These are phyloP conservation scores for Andrena haemorrhoa DNA, from an alignment of 2,888 invertebrate species.

Conservation along the genomic window DNA sequence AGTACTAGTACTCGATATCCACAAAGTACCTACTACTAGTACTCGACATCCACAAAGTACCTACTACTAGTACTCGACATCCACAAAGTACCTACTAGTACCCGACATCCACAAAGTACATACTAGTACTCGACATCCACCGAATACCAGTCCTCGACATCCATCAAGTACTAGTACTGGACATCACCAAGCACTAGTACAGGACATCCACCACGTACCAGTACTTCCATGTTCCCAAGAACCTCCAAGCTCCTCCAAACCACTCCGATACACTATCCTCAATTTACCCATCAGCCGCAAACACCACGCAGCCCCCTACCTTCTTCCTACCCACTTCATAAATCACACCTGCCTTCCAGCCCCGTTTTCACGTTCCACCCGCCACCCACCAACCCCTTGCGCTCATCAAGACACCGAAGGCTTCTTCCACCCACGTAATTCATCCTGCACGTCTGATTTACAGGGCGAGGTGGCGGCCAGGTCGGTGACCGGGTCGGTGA, in stretches of 20 bases:
- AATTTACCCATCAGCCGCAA: neutral
- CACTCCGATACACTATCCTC: neutral
- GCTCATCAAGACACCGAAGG: constrained; percentile 1
- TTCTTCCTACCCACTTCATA: neutral
- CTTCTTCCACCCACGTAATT: neutral
- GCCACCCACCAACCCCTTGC: neutral
- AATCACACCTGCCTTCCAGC: neutral
- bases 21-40: too few relatives aligned
- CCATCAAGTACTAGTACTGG: too few relatives aligned
- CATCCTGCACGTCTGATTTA: constrained; percentile 31
- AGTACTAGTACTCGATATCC: too few relatives aligned
- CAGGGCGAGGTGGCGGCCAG: constrained; percentile 81
- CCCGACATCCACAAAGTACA: too few relatives aligned
- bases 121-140: too few relatives aligned
- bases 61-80: too few relatives aligned
- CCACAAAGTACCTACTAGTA: too few relatives aligned
- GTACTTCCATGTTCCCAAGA: neutral
- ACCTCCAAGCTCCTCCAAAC: neutral
- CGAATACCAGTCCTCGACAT: too few relatives aligned
- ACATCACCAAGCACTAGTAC: too few relatives aligned
- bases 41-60: too few relatives aligned
- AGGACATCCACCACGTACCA: too few relatives aligned
- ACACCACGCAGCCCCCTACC: neutral
- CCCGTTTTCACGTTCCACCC: neutral
- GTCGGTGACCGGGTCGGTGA: constrained; percentile 69